Percentiles rank a stretch among this genome's conserved stretches.
Conservation (phyloP, 2,888 invertebrate genomes). For the Ceriagrion tenellum region DNA sequence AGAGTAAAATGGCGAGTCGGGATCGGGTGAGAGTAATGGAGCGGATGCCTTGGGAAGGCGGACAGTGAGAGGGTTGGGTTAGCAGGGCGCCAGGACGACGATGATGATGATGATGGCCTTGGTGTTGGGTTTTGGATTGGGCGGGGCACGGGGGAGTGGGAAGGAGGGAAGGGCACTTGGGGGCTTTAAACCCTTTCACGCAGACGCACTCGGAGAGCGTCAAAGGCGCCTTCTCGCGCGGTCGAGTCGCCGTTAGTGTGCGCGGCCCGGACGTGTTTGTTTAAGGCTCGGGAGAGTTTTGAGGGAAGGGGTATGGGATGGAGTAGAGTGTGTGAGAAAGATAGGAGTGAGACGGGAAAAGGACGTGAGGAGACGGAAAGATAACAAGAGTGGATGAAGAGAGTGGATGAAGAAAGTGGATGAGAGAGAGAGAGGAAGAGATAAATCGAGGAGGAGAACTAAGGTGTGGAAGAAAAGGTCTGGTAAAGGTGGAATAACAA, state of each 20-base stretch:
- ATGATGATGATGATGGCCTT: neutral
- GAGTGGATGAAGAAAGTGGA: neutral
- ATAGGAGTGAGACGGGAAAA: neutral
- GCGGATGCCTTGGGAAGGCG: neutral
- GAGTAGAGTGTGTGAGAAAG: neutral
- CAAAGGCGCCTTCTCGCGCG: neutral
- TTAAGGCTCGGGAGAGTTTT: neutral
- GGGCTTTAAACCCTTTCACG: neutral
- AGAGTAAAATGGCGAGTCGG: neutral
- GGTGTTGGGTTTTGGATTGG: neutral
- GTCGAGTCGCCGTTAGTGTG: neutral
- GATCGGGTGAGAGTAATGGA: constrained; percentile 12
- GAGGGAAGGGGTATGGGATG: neutral
- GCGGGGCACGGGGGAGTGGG: neutral
- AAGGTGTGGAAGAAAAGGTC: neutral
- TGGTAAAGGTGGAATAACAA: no score
- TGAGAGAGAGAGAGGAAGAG: neutral
- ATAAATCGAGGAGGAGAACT: neutral
- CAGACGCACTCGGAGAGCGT: neutral
- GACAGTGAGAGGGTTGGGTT: neutral
- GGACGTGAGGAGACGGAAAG: neutral
- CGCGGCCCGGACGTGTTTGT: neutral
- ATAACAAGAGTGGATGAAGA: neutral
- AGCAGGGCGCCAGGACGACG: neutral
- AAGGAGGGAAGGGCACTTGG: neutral